Base-by-base conservation (phyloP, 2,888 invertebrate genomes). In the Opisthograptis luteolata region DNA sequence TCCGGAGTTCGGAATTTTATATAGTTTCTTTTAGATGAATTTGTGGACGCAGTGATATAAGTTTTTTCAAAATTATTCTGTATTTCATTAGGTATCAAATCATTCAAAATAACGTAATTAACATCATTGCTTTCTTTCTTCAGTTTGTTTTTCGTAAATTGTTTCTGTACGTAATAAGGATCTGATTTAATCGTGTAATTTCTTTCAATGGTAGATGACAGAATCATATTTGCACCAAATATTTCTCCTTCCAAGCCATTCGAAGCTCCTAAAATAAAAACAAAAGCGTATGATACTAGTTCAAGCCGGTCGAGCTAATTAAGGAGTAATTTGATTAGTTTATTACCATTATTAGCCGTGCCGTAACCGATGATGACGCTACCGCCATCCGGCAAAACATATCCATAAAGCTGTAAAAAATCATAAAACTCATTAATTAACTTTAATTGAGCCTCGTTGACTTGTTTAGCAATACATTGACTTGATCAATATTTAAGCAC, bases 341-440 rank as follows among this genome's bases (percentile, higher is more conserved):
- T 39, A 17, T 90, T 92, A 87, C 94, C 93, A 63, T 92, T 92
- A 64, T 93, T 92, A n/a, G 93, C 92, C 60, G 92, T 93, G 61
- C 94, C 94, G 73, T 95, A 94, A 12, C 94, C 94, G n/a, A 94
- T 81, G 5, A 94, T 93, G 3, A 94, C 76, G 63, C 94, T 94
- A 5, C 94, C 94, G 2, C 91, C 91, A 14, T 87, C 86, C 3
- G 93, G 92, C 47, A 94, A 83, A 34, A 88, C 77, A 39, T 87
- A 83, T 1, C 92, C 92, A 28, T 78, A 68, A 32, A 93, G 79
- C 94, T 94, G 84, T 41, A 92, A 92, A 51, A 65, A n/a, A n/a
- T n/a, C n/a, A n/a, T n/a, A n/a, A n/a, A n/a, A n/a, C n/a, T 9
- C 8, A 32, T 35, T 10, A 27, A 9, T n/a, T 6, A 25, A 10